phyloP scores from a whole-genome alignment of 2,888 invertebrate genomes.

The Sussaba pulchella region DNA sequence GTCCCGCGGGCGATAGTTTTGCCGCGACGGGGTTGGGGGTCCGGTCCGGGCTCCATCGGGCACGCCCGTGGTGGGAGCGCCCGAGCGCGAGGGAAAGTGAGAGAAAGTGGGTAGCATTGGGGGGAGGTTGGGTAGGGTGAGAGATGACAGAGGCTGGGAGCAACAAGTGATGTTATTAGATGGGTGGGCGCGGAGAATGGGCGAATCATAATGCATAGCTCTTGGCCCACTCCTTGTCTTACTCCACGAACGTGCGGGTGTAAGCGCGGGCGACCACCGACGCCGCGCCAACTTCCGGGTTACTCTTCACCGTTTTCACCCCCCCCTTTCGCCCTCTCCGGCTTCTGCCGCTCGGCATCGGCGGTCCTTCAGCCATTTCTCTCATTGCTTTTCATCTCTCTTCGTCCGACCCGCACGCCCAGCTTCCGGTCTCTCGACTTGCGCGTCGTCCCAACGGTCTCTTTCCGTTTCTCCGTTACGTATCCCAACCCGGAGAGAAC shows the following conservation, averaged over 20 bases:
- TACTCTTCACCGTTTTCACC: slow-evolving; percentile 46
- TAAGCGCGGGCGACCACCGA: slow-evolving; percentile 50
- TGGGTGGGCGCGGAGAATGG: slow-evolving; percentile 76
- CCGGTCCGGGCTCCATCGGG: slow-evolving; percentile 38
- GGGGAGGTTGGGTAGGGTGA: slow-evolving; percentile 27
- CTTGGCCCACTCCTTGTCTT: slow-evolving; percentile 78
- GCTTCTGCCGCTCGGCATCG: not conserved
- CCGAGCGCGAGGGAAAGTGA: slow-evolving; percentile 24
- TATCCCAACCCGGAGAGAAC: slow-evolving; percentile 27
- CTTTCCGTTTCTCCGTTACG: slow-evolving; percentile 24
- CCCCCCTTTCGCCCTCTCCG: slow-evolving; percentile 45
- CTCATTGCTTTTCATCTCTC: slow-evolving; percentile 55
- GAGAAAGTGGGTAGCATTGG: slow-evolving; percentile 46
- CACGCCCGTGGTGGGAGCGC: slow-evolving; percentile 18
- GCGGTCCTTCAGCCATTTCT: slow-evolving; percentile 35
- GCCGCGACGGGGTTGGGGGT: slow-evolving; percentile 34
- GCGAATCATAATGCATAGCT: slow-evolving; percentile 84
- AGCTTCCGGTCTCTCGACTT: slow-evolving; percentile 34
- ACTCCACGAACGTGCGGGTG: slow-evolving; percentile 51
- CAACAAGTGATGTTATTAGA: slow-evolving; percentile 84
- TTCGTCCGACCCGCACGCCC: slow-evolving; percentile 49
- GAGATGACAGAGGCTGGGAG: slow-evolving; percentile 69
- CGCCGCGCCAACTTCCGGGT: slow-evolving; percentile 65
- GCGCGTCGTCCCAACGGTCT: slow-evolving; percentile 32
- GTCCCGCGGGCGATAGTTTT: slow-evolving; percentile 59